Evolutionary conservation across 1,140 invertebrate species (phyloP).

Genomic region (Nomia melanderi): DNA sequence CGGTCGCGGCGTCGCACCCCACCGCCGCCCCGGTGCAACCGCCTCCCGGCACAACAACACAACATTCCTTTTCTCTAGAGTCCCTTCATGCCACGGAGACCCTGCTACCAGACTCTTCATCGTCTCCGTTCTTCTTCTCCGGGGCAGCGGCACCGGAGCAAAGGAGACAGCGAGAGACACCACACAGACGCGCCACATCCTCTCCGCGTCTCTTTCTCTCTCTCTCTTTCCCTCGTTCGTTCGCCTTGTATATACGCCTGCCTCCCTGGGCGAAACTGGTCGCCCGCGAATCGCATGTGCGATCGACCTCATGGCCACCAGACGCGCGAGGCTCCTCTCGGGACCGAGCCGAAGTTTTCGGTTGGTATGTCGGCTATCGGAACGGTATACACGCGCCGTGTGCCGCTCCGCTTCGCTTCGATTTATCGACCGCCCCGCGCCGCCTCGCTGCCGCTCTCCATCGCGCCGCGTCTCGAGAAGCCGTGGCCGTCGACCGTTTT

Average conservation of each 20-base stretch:
- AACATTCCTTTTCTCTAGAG: constrained; percentile 76
- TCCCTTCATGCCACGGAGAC: constrained; percentile 72
- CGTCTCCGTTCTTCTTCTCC: constrained; percentile 26
- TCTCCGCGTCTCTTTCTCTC: too few relatives aligned
- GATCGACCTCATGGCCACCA: constrained; percentile 56
- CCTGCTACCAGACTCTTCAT: constrained; percentile 71
- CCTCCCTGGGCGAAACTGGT: constrained; percentile 51
- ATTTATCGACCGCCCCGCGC: neutral
- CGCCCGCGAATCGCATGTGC: constrained; percentile 60
- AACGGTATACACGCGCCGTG: neutral
- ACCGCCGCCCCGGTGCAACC: constrained; percentile 65
- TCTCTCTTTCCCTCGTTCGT: neutral
- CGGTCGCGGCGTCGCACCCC: constrained; percentile 51
- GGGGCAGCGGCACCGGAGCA: constrained; percentile 9
- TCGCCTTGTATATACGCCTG: neutral
- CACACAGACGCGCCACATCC: too few relatives aligned
- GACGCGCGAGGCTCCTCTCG: constrained; percentile 11
- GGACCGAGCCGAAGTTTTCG: neutral
- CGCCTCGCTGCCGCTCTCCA: neutral
- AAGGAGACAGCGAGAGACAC: constrained; percentile 17
- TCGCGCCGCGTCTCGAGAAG: neutral
- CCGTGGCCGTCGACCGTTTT: neutral
- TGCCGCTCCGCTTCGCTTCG: neutral
- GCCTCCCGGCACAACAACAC: constrained; percentile 77
- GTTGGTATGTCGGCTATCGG: neutral